Conservation (phyloP, 2,113 vertebrate species). For the Gulo gulo region DNA sequence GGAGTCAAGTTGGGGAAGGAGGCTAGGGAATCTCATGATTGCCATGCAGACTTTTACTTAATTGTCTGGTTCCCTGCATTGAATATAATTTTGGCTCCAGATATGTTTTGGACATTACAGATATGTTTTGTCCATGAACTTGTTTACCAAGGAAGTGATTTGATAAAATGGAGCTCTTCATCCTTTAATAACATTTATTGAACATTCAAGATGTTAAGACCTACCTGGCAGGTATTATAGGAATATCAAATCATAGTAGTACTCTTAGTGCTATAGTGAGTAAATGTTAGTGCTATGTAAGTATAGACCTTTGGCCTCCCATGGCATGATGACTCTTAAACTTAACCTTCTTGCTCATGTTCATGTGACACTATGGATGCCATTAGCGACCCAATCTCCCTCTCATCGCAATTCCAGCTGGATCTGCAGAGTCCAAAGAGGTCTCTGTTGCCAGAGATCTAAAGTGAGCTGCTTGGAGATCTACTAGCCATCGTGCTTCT, state of each 20-base stretch:
- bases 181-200: conserved; percentile 1
- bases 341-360: neutral
- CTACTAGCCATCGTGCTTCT: neutral
- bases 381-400: neutral
- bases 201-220: neutral
- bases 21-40: neutral
- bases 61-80: neutral
- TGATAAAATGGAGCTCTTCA: neutral
- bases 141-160: neutral
- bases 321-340: neutral
- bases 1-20: neutral
- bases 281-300: neutral
- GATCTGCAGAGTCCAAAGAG: neutral
- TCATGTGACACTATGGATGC: neutral
- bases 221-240: neutral
- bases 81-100: neutral
- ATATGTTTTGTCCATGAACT: neutral
- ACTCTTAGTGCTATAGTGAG: neutral
- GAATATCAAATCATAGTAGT: neutral
- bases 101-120: neutral
- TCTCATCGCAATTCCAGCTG: neutral
- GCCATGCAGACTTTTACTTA: neutral
- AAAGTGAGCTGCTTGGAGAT: neutral
- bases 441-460: neutral
- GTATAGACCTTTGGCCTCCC: neutral